A percentile compares a stretch with the other conserved stretches of the same genome.
phyloP scores from a whole-genome alignment of 2,797 vertebrate species.

The Coracias cyanogaster region DNA sequence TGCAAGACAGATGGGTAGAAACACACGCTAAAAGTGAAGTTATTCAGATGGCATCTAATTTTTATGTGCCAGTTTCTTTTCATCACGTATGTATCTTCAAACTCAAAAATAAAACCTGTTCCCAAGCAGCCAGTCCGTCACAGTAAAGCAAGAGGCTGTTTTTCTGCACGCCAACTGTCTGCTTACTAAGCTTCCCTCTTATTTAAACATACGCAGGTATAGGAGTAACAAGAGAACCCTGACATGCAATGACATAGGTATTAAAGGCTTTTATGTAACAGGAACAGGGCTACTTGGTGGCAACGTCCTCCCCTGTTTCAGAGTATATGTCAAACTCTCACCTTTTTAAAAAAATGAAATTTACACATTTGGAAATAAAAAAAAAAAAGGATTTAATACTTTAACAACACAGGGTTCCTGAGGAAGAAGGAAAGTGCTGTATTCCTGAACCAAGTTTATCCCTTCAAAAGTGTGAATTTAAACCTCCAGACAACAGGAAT shows the following conservation, averaged over 20 bases:
- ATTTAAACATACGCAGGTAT: not conserved
- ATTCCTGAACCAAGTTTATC: not conserved
- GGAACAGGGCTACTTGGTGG: not conserved
- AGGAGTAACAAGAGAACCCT: not conserved
- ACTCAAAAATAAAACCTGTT: not conserved
- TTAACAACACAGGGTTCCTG: not conserved
- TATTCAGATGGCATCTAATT: not conserved
- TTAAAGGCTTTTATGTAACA: not conserved
- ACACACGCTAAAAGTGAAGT: not conserved
- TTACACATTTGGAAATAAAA: not conserved
- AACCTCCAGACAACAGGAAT: not conserved
- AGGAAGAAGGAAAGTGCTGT: not conserved
- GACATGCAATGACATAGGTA: not conserved
- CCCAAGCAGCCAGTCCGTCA: not conserved
- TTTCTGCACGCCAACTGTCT: not conserved
- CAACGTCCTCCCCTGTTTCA: not conserved
- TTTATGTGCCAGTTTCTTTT: not conserved
- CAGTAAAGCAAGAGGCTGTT: not conserved
- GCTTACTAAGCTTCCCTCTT: not conserved
- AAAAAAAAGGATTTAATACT: not conserved
- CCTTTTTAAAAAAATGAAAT: not conserved
- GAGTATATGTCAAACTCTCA: not conserved
- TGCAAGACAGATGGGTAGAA: not conserved
- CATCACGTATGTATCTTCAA: not conserved
- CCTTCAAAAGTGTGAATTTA: not conserved